Conservation (phyloP, 2,113 vertebrate genomes). For the Danio rerio region DNA sequence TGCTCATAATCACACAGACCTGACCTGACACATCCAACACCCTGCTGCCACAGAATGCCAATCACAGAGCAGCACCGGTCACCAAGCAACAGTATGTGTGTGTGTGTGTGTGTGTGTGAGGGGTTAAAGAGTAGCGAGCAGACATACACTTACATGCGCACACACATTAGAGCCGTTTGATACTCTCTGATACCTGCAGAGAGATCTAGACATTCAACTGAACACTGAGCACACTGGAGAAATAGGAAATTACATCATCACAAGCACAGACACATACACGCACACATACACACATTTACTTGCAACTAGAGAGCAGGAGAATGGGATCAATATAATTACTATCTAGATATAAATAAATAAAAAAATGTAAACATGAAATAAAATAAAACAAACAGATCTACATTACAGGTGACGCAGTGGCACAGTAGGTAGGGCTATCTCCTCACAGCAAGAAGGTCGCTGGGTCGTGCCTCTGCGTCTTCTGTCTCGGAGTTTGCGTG, state of each 20-base stretch:
- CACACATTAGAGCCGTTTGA: background rate
- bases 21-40: conserved; percentile 74
- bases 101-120: background rate
- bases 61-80: conserved; percentile 67
- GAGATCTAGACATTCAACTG: background rate
- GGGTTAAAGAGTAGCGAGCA: conserved; percentile 16
- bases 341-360: too few relatives aligned
- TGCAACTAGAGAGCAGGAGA: too few relatives aligned
- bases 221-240: too few relatives aligned
- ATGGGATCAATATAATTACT: too few relatives aligned
- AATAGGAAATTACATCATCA: too few relatives aligned
- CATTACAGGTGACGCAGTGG: too few relatives aligned
- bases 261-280: background rate
- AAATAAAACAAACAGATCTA: too few relatives aligned
- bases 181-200: background rate
- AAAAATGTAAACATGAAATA: too few relatives aligned
- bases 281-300: background rate
- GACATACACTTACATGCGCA: background rate
- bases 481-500: too few relatives aligned
- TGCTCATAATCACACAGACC: conserved; percentile 69
- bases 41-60: conserved; percentile 58
- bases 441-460: too few relatives aligned
- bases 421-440: too few relatives aligned
- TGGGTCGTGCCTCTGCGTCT: too few relatives aligned
- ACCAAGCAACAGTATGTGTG: conserved; percentile 64